phyloP scores from a whole-genome alignment of 2,113 vertebrate genomes.

The Strix aluco region DNA sequence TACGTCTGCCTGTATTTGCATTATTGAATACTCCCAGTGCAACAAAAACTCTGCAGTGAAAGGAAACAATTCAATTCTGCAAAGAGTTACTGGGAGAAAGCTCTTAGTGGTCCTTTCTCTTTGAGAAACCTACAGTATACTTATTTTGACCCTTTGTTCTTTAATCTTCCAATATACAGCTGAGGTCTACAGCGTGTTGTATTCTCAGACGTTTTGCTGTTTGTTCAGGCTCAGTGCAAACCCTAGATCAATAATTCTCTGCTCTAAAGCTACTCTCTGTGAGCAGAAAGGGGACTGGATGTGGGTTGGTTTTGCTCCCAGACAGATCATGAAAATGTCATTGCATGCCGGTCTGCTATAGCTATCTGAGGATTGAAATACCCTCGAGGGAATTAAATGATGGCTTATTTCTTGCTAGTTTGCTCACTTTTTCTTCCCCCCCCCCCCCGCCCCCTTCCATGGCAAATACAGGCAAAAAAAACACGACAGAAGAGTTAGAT shows the following conservation, averaged over 20 bases:
- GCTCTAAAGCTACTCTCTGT: rapidly evolving
- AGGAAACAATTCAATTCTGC: background rate
- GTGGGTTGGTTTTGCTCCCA: background rate
- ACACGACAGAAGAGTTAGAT: background rate
- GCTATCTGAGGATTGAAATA: background rate
- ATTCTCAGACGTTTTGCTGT: background rate
- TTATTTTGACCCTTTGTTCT: background rate
- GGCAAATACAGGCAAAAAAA: background rate
- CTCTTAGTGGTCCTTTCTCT: background rate
- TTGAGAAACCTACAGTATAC: background rate
- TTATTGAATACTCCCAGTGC: background rate
- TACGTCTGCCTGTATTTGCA: background rate
- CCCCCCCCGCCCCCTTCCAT: background rate
- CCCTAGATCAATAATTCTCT: background rate
- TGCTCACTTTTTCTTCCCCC: background rate
- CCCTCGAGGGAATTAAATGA: background rate
- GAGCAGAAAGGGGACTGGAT: background rate
- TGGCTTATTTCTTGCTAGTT: background rate
- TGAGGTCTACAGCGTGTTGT: rapidly evolving
- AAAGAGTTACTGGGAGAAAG: background rate
- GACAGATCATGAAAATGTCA: background rate
- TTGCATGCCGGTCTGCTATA: background rate
- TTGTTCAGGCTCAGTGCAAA: background rate
- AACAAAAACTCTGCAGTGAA: background rate
- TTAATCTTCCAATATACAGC: background rate